Evolutionary conservation across 2,888 invertebrate genomes (phyloP).

Genomic region (Augiades crinisus): DNA sequence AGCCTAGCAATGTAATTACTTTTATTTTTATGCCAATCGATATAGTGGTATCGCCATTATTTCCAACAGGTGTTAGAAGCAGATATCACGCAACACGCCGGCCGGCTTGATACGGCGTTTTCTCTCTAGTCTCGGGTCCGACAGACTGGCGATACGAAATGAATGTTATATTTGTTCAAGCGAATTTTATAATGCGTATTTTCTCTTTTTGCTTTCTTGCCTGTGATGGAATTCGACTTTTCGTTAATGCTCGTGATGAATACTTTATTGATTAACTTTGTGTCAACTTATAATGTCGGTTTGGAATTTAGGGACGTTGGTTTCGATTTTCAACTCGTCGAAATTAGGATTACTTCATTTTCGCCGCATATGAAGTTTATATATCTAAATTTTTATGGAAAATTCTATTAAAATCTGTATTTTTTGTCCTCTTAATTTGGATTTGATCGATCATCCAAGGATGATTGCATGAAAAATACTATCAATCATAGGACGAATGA

Average conservation of each 20-base stretch:
- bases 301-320: no score
- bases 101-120: slow-evolving; percentile 51
- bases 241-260: not conserved
- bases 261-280: not conserved
- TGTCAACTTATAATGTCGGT: no score
- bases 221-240: not conserved
- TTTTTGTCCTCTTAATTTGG: no score
- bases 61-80: slow-evolving; percentile 61
- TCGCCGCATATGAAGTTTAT: no score
- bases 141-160: slow-evolving; percentile 63
- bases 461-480: not conserved
- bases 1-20: no score
- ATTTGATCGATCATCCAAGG: not conserved
- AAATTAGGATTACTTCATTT: no score
- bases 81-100: slow-evolving; percentile 61
- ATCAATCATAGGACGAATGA: not conserved
- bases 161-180: slow-evolving; percentile 68
- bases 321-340: no score
- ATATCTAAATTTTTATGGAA: no score
- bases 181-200: slow-evolving; percentile 50
- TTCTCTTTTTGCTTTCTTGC: slow-evolving; percentile 53
- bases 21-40: no score
- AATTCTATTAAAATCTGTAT: no score
- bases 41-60: no score
- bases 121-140: slow-evolving; percentile 60